Evolutionary conservation across 2,113 vertebrate genomes (phyloP), one percentile per base, ranked within the genome.

Genomic region (Smithornis capensis): DNA sequence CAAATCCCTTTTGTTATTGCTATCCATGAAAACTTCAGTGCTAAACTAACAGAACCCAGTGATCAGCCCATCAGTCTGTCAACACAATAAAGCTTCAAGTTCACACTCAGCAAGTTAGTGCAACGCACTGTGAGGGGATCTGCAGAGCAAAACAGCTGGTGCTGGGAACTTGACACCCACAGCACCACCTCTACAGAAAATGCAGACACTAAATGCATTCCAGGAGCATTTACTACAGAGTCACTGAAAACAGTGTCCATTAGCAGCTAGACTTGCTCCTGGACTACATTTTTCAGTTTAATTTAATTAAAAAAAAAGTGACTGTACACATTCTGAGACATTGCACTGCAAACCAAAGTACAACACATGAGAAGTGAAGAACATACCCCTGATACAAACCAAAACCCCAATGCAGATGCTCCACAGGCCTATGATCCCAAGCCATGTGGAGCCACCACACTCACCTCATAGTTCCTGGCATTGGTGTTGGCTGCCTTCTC

Each of bases 391-490:
- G 31, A 88, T 29, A 22, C 62, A 64, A 63, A 47, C 18, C 42
- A 15, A 31, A 89, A 16, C 56, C 50, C 21, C n/a, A 40, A 3
- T 0, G 0, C 0, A 59, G 60, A 24, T 3, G n/a, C 19, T 78
- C 33, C 40, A 29, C 1, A n/a, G 49, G 47, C 12, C 38, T 29
- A 1, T 0, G 22, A 53, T 16, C 55, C 9, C 35, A n/a, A 33
- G 25, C 28, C 57, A 49, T 0, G 14, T 15, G 40, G 74, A 67
- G 14, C 14, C 28, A 33, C 1, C 8, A 2, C 2, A 49, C 96
- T 52, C 42, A 99, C 99, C 99, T 99, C 98, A 2, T 99, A 97
- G 95, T 99, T 98, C 78, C 98, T 97, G 76, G 99, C 98, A 2
- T 96, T 99, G 81, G 98, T 97, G 14, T 94, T 98, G 4, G 99